Percentiles rank a stretch among this genome's conserved stretches.
phyloP scores from a whole-genome alignment of 2,888 invertebrate genomes.

The Pachliopta kotzebuea region DNA sequence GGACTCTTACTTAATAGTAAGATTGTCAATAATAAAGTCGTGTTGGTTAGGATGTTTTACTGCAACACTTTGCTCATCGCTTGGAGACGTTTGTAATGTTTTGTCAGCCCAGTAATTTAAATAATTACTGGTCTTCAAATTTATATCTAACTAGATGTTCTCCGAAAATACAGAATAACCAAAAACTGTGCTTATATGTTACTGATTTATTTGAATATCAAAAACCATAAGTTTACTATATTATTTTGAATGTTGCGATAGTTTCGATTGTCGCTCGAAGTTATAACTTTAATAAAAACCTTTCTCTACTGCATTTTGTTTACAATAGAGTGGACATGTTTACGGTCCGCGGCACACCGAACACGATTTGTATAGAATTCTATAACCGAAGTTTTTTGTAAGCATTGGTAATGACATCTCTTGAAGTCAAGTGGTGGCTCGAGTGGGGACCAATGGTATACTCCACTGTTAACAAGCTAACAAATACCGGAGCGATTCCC shows the following conservation, averaged over 20 bases:
- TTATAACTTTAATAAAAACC: conserved; percentile 10
- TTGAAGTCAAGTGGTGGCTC: conserved; percentile 45
- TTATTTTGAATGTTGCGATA: not conserved
- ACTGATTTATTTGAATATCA: no score
- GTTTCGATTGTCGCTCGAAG: not conserved
- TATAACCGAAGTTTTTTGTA: conserved; percentile 44
- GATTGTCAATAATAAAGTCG: no score
- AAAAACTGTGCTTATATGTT: no score
- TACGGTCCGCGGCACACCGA: conserved; percentile 36
- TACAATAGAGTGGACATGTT: conserved; percentile 16
- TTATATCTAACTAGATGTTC: no score
- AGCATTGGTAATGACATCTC: conserved; percentile 56
- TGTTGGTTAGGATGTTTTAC: no score
- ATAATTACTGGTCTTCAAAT: no score
- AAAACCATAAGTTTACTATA: not conserved
- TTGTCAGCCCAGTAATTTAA: no score
- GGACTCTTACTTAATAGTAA: no score
- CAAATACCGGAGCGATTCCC: conserved; percentile 37
- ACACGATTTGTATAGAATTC: conserved; percentile 51
- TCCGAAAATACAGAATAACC: no score
- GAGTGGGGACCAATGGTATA: conserved; percentile 41
- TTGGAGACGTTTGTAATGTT: no score
- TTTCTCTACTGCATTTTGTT: conserved; percentile 14
- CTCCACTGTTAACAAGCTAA: conserved; percentile 36
- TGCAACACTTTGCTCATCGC: no score